Base-by-base conservation (phyloP, 2,888 invertebrate species). In the Amphipyra tragopoginis region DNA sequence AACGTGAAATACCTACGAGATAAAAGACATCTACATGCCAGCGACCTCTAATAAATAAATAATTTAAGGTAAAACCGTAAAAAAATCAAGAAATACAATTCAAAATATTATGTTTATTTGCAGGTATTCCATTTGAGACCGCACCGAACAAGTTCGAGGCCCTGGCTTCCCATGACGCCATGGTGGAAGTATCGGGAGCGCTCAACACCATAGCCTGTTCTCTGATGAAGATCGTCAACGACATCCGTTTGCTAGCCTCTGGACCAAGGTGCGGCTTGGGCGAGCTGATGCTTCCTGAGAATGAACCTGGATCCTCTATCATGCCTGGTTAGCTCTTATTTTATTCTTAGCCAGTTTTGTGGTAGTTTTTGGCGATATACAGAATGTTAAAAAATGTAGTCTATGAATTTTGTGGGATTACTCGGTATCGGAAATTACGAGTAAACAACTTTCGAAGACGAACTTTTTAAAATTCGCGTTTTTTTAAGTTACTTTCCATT, bases 71-170 rank as follows among this genome's bases (percentile, higher is more conserved):
- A 21, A 21, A 2, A 21, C 21, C 1, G 21, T 2, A 21, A 21
- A 21, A 21, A 21, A 21, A 21, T 21, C 21, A 3, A 21, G 21
- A 21, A 21, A 21, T 21, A 21, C 5, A 29, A 29, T 29, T 7
- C 5, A 29, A 7, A 7, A 29, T 29, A 7, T 29, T 29, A 7
- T 7, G 0, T 29, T 29, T 29, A 29, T 29, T 29, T 61, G 1
- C 86, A 95, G 95, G 94, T 11, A 95, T 99, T 50, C 99, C 99
- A 0, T 99, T 99, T 92, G 97, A 97, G 39, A 96, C 98, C 0
- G 98, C 99, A 0, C 98, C 98, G 0, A 99, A 99, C 93, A 99
- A 99, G 93, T 99, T 99, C 91, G 99, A 99, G 90, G 98, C 98
- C 0, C 93, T 99, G n/a, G 99, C 99, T 0, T 95, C 96, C 9